Percentiles rank a stretch among this genome's conserved stretches.
Evolutionary conservation across 2,888 invertebrate genomes (phyloP).

Genomic region (Euzophera pinguis): DNA sequence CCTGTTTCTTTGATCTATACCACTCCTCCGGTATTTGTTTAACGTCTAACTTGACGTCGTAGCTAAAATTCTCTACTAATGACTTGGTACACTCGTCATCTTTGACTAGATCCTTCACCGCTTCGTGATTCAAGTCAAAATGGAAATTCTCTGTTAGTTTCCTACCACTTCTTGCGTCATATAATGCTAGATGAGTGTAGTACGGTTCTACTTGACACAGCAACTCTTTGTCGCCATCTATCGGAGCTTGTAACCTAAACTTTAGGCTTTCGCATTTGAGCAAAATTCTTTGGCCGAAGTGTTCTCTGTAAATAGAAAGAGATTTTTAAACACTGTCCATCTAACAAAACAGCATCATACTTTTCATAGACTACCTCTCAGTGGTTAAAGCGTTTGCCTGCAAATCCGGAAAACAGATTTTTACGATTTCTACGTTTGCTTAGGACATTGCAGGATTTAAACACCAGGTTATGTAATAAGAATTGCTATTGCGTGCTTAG

Average conservation of each 20-base stretch:
- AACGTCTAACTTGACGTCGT: constrained; percentile 81
- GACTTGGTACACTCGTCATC: constrained; percentile 69
- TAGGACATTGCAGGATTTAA: too few relatives aligned
- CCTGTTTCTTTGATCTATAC: constrained; percentile 84
- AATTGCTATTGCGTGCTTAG: too few relatives aligned
- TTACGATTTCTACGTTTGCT: too few relatives aligned
- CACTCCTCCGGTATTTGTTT: constrained; percentile 87
- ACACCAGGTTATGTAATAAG: too few relatives aligned
- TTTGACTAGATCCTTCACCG: constrained; percentile 81
- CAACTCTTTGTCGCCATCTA: constrained; percentile 87
- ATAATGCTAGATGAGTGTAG: constrained; percentile 92
- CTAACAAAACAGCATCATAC: neutral
- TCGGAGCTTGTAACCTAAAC: constrained; percentile 90
- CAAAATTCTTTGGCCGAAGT: constrained; percentile 92
- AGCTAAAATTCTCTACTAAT: constrained; percentile 74
- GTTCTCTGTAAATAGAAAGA: constrained; percentile 80
- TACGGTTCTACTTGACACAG: constrained; percentile 95
- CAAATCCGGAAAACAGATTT: too few relatives aligned
- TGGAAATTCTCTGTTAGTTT: constrained; percentile 97
- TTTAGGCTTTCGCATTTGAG: constrained; percentile 90
- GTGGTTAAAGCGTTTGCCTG: too few relatives aligned
- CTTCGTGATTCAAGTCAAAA: constrained; percentile 90
- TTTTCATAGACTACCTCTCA: neutral
- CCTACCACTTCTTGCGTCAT: constrained; percentile 91
- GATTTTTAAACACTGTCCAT: too few relatives aligned